phyloP scores from a whole-genome alignment of 1,140 invertebrate genomes.

The Drosophila oshimai region DNA sequence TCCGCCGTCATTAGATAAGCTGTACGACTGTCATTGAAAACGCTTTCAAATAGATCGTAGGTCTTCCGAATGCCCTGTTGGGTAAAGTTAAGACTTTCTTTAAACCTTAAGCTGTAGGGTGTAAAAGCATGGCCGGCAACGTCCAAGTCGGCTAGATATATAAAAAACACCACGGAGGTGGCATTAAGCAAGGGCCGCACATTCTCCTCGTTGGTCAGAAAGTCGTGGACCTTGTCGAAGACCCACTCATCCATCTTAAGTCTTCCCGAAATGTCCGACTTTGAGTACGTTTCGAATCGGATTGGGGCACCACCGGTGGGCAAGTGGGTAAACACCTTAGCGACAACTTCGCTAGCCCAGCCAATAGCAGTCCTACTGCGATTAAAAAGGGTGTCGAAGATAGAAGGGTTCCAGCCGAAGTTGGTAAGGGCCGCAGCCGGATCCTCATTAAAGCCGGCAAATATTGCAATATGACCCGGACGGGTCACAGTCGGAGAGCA shows the following conservation, averaged over 20 bases:
- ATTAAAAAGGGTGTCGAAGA: constrained; percentile 99
- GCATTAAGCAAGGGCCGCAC: constrained; percentile 82
- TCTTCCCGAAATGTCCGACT: background rate
- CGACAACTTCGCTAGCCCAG: constrained; percentile 84
- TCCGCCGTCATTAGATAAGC: constrained; percentile 97
- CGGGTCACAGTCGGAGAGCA: constrained; percentile 97
- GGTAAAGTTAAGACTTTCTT: constrained; percentile 90
- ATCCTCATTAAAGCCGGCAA: constrained; percentile 98
- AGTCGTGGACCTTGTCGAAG: constrained; percentile 67
- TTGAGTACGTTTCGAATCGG: background rate
- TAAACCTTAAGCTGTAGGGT: constrained; percentile 92
- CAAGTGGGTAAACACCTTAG: constrained; percentile 6
- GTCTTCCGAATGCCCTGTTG: constrained; percentile 90
- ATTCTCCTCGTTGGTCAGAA: constrained; percentile 85
- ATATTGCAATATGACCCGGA: constrained; percentile 97
- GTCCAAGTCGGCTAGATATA: constrained; percentile 96
- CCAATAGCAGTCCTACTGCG: constrained; percentile 86
- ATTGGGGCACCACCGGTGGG: background rate
- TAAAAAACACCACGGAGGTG: constrained; percentile 90
- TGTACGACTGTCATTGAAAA: constrained; percentile 91
- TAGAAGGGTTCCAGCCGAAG: constrained; percentile 97
- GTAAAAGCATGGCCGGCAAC: constrained; percentile 86
- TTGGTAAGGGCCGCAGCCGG: constrained; percentile 95
- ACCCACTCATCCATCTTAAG: background rate
- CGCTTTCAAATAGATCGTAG: constrained; percentile 87